Base-by-base conservation (phyloP, 2,888 invertebrate genomes). In the Harmothoe impar region DNA sequence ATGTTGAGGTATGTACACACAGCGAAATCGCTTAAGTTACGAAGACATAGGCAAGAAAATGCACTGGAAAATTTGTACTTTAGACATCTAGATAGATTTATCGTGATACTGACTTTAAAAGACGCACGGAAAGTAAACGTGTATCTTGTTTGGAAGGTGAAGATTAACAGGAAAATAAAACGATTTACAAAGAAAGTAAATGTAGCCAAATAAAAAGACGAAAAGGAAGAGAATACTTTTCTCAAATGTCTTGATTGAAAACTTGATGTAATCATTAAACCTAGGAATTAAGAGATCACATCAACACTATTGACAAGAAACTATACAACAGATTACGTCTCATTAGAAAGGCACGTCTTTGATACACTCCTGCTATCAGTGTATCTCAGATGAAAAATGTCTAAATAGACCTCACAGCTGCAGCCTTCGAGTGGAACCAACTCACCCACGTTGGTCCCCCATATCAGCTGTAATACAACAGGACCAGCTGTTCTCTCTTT, bases 401-500 rank as follows among this genome's bases (percentile, higher is more conserved):
- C 23, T 77, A 81, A 35, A 35, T 35, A 81, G 43, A 81, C 33
- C 81, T 43, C 81, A 81, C 43, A 81, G 81, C 29, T 77, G 77
- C 77, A 77, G n/a, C 31, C 77, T 29, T 29, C 5, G 25, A 31
- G 31, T 7, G n/a, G 77, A 15, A 31, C 77, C 77, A 77, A 77
- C 77, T 20, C 3, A 25, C 77, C 77, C 20, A 62, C 3, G 62
- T 62, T 62, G 62, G 62, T 12, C 62, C 62, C 62, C 3, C 20
- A 81, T 5, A 15, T 81, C 31, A 33, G 25, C 43, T 81, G 33
- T 81, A 81, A 81, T 81, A 43, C 43, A 81, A 81, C 81, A 81
- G 81, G 33, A 81, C 81, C 81, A 81, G 81, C 81, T 81, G 81
- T 81, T 23, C 35, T 43, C 29, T n/a, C n/a, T n/a, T n/a, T n/a